Percentiles rank a stretch among this genome's conserved stretches.
Evolutionary conservation across 2,888 invertebrate species (phyloP).

Genomic region (Eutolmus rufibarbis): DNA sequence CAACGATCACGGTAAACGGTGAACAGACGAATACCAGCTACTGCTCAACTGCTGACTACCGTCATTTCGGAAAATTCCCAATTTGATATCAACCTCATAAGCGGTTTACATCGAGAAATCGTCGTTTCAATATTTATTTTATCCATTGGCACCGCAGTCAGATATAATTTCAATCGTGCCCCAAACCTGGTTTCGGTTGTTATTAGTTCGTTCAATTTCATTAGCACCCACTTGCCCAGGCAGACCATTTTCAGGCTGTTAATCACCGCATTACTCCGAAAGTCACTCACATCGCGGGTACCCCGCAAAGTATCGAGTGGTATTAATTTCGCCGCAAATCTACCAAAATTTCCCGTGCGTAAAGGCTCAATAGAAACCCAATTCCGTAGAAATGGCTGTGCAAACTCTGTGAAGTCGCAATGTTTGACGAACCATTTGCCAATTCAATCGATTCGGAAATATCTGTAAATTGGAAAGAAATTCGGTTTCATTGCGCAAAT

Average conservation of each 20-base stretch:
- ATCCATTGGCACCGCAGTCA: neutral
- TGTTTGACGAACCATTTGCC: neutral
- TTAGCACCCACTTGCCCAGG: neutral
- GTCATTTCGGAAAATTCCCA: neutral
- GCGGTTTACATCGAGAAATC: neutral
- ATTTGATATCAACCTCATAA: neutral
- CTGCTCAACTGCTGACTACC: neutral
- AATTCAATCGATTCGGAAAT: neutral
- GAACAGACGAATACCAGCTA: neutral
- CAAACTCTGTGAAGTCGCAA: neutral
- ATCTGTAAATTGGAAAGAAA: neutral
- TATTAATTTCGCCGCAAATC: neutral
- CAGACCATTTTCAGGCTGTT: neutral
- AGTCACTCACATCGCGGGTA: neutral
- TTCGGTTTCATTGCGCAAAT: neutral
- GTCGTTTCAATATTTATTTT: neutral
- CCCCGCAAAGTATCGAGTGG: neutral
- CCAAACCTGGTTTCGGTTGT: conserved; percentile 4
- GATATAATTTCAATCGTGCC: neutral
- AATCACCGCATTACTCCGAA: neutral
- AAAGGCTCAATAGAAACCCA: neutral
- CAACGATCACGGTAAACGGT: neutral
- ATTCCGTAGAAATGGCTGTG: neutral
- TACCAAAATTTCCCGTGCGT: neutral
- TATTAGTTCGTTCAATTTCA: conserved; percentile 17